Conservation (phyloP, 2,113 vertebrate genomes). For the Oxyruncus cristatus region DNA sequence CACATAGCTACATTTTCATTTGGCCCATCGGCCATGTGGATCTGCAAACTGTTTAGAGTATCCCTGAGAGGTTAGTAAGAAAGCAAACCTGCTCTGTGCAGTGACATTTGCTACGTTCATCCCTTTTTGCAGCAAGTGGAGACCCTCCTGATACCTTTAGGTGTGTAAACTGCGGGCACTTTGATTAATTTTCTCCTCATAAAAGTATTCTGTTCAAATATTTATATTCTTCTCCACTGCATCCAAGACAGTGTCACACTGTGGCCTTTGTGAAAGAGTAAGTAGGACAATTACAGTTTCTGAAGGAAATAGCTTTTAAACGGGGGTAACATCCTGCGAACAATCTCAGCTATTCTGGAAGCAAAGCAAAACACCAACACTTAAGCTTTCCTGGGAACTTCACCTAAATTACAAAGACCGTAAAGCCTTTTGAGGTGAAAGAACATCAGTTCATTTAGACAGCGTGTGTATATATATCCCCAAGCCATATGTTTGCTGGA, state of each 20-base stretch:
- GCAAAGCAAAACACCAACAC: background rate
- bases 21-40: background rate
- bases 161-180: background rate
- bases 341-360: background rate
- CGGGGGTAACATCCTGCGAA: background rate
- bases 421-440: background rate
- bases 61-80: background rate
- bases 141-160: background rate
- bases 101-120: background rate
- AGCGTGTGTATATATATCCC: background rate
- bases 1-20: background rate
- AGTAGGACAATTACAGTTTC: background rate
- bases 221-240: background rate
- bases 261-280: background rate
- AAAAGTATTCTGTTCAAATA: background rate
- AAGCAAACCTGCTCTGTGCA: background rate
- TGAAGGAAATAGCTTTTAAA: background rate
- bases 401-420: background rate
- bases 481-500: slow-evolving; percentile 2
- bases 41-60: background rate
- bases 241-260: background rate
- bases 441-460: slow-evolving; percentile 1
- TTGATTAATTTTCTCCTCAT: background rate
- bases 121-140: background rate
- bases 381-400: background rate